Base-by-base conservation (phyloP, 1,140 invertebrate genomes). In the Eriosoma lanigerum region DNA sequence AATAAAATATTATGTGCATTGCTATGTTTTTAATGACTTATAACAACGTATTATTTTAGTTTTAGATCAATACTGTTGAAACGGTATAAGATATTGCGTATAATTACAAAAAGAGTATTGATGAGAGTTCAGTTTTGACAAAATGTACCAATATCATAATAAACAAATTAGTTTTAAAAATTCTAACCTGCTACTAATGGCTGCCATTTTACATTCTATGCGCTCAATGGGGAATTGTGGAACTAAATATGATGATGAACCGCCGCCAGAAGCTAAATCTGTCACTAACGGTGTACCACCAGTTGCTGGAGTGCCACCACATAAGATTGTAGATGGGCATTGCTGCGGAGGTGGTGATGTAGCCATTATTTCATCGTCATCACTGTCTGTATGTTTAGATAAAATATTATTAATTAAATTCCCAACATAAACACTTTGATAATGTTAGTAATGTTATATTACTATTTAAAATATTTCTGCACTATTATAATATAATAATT, bases 151-250 rank as follows among this genome's bases (percentile, higher is more conserved):
- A 38, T 38, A 38, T 38, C 32, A 8, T 38, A 66, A 68, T 17
- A 21, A 70, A 26, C 12, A 48, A 48, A 26, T 48, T 50, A 48
- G 13, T 1, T 64, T 1, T 17, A 38, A n/a, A 54, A 73, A 54
- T 50, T 38, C 54, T 46, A 46, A 78, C 75, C 75, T 78, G 56
- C 56, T 78, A 48, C 56, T 78, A 48, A 78, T 78, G 29, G 75
- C 75, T 12, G 75, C 75, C 75, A 78, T 26, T 84, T 97, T 96
- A 86, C 94, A 95, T 87, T 98, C 96, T 80, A 95, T 95, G 85
- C 97, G 94, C 86, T 98, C 96, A 83, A 98, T 98, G 0, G 97
- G 96, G 86, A 97, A 98, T 86, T 97, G 94, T 0, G 96, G 95
- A 19, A 98, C 93, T 87, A 98, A 96, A 85, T 97, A 98, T 0